These are phyloP conservation scores for Adrianichthys oophorus DNA, from an alignment of 2,797 vertebrate genomes.

Conservation along the genomic window DNA sequence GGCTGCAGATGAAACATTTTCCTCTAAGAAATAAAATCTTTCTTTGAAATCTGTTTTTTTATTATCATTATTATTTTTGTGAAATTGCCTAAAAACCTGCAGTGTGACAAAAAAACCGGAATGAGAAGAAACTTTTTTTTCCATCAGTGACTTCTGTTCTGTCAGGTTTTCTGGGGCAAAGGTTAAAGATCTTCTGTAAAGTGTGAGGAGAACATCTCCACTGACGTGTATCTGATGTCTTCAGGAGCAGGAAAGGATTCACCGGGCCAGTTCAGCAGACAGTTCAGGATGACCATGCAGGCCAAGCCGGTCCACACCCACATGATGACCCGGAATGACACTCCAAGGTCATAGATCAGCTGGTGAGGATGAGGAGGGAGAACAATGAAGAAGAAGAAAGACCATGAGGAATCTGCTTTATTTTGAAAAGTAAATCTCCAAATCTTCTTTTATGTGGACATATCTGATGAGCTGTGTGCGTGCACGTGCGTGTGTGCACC, in stretches of 20 bases:
- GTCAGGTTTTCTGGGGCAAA: no score
- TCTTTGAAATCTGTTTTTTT: no score
- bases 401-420: background rate
- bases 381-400: background rate
- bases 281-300: conserved; percentile 85
- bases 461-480: background rate
- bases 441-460: no score
- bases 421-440: no score
- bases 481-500: conserved; percentile 59
- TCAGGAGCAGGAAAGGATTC: conserved; percentile 85
- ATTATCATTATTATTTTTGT: no score
- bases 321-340: conserved; percentile 83
- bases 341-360: conserved; percentile 80
- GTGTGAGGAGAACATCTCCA: conserved; percentile 3
- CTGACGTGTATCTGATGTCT: conserved; percentile 83
- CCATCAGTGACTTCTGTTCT: no score
- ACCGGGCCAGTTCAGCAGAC: conserved; percentile 85
- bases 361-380: conserved; percentile 31
- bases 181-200: no score
- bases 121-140: no score
- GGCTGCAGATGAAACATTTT: no score
- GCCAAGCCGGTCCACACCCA: conserved; percentile 84
- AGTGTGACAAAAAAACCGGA: no score
- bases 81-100: no score
- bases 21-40: no score